Conservation (phyloP, 2,113 vertebrate species). For the Macaca nemestrina region DNA sequence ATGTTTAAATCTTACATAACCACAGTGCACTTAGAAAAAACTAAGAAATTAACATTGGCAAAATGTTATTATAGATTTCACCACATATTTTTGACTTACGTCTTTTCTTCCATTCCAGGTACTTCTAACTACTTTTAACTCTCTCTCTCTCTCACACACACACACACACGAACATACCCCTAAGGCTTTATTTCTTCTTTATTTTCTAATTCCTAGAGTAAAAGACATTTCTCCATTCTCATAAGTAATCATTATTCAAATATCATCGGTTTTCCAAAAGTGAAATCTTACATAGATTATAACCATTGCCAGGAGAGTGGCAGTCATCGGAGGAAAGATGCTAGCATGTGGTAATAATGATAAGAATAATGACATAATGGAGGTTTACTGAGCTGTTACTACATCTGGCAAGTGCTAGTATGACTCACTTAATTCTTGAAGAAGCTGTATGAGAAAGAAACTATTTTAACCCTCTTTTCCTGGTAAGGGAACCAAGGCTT, state of each 20-base stretch:
- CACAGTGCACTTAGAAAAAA: neutral
- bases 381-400: neutral
- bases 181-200: neutral
- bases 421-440: neutral
- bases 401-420: neutral
- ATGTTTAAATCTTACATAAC: neutral
- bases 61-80: neutral
- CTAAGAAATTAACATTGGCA: neutral
- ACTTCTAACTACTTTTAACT: neutral
- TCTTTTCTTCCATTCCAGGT: neutral
- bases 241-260: neutral
- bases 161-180: neutral
- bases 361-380: neutral
- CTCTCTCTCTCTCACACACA: neutral
- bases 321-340: neutral
- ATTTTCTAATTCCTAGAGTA: neutral
- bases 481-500: neutral
- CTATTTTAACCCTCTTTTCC: neutral
- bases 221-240: neutral
- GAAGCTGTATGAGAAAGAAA: neutral
- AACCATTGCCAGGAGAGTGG: neutral
- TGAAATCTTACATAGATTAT: neutral
- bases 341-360: neutral
- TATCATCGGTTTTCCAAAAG: neutral
- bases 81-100: neutral